Evolutionary conservation across 2,888 invertebrate species (phyloP).

Genomic region (Morpho helenor): DNA sequence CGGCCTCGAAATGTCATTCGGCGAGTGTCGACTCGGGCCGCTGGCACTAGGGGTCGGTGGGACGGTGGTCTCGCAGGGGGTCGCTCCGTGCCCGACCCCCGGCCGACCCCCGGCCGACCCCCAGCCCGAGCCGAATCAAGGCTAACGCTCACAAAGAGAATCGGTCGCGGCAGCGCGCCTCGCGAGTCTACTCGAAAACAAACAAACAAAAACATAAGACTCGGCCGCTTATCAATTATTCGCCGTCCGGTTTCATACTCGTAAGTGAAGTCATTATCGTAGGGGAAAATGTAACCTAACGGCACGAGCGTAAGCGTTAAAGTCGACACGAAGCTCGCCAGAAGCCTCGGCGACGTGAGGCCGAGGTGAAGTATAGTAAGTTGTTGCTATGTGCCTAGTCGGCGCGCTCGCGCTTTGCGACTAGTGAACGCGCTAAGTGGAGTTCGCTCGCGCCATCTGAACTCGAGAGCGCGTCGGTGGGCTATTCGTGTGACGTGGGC

Average conservation of each 20-base stretch:
- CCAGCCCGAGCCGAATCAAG: background rate
- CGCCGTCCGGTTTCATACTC: conserved; percentile 38
- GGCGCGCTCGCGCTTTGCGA: background rate
- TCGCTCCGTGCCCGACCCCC: background rate
- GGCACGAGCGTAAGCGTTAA: conserved; percentile 14
- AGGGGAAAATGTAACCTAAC: conserved; percentile 20
- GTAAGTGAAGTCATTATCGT: conserved; percentile 31
- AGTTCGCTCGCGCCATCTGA: background rate
- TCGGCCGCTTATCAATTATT: conserved; percentile 43
- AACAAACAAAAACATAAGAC: conserved; percentile 36
- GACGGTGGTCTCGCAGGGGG: no score
- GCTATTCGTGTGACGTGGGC: background rate
- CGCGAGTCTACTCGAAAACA: conserved; percentile 19
- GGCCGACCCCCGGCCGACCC: background rate
- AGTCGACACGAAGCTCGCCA: conserved; percentile 27
- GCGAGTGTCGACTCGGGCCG: no score
- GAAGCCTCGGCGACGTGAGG: conserved; percentile 46
- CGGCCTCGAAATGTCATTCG: no score
- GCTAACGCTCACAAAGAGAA: background rate
- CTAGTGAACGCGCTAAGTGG: background rate
- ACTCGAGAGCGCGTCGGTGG: background rate
- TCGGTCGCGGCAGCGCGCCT: background rate
- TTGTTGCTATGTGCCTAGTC: conserved; percentile 48
- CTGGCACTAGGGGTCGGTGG: no score
- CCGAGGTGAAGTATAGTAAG: conserved; percentile 39